Percentiles rank a stretch among this genome's conserved stretches.
Evolutionary conservation across 1,140 invertebrate genomes (phyloP).

Genomic region (Drosophila novamexicana): DNA sequence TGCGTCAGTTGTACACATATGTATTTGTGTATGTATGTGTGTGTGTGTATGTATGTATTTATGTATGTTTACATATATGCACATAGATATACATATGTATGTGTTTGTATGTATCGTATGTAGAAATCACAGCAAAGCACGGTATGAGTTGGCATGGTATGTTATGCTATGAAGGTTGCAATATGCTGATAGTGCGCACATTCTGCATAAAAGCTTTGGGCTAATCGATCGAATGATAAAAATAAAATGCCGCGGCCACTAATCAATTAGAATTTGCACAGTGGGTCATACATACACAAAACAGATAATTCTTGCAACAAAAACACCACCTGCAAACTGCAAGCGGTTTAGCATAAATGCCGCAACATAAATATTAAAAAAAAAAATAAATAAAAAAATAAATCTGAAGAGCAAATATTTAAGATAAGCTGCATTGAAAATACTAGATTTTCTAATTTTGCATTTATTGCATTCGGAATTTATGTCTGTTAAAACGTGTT

Average conservation of each 20-base stretch:
- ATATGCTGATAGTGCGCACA: slow-evolving; percentile 14
- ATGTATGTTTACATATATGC: background rate
- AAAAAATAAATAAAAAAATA: background rate
- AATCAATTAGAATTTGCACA: slow-evolving; percentile 21
- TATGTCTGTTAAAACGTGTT: background rate
- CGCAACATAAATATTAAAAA: too few relatives aligned
- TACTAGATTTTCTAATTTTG: background rate
- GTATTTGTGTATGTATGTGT: background rate
- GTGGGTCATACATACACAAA: slow-evolving; percentile 4
- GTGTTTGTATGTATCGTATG: too few relatives aligned
- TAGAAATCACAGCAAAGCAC: background rate
- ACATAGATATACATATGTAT: background rate
- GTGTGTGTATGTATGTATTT: too few relatives aligned
- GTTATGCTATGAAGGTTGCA: background rate
- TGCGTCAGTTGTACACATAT: background rate
- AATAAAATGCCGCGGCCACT: slow-evolving; percentile 3
- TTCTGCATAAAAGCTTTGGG: slow-evolving; percentile 2
- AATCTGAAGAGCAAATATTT: background rate
- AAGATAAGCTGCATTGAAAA: background rate
- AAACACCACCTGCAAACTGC: too few relatives aligned
- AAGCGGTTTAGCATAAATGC: too few relatives aligned
- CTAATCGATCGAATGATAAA: slow-evolving; percentile 35
- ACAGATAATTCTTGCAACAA: background rate
- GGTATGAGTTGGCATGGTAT: slow-evolving; percentile 8
- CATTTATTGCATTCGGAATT: background rate